These are phyloP conservation scores for Ommatoiulus sabulosus DNA, from an alignment of 2,888 invertebrate species.

Conservation along the genomic window DNA sequence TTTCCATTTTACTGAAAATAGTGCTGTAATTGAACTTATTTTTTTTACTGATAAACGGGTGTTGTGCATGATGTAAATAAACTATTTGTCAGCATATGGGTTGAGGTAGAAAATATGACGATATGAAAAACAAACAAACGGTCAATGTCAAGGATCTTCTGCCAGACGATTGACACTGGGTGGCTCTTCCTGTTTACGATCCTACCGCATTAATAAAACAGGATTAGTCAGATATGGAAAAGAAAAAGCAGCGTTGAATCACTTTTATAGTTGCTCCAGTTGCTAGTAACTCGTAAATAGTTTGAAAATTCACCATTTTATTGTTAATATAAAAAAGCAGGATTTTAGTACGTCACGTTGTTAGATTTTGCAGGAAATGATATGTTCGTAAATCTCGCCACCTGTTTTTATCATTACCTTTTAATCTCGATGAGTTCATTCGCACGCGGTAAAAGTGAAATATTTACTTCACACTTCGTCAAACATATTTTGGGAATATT, in stretches of 20 bases:
- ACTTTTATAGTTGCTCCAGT: background rate
- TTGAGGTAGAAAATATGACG: background rate
- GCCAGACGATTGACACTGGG: background rate
- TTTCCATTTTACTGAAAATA: background rate
- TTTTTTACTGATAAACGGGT: background rate
- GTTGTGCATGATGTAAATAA: background rate
- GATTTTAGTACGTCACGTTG: background rate
- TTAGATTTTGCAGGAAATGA: conserved; percentile 3
- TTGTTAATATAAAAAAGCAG: background rate
- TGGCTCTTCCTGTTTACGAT: background rate
- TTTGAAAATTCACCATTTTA: no score
- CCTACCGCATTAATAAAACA: background rate
- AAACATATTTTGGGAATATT: background rate
- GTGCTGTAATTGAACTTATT: background rate
- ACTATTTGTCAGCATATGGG: no score
- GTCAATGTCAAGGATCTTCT: background rate
- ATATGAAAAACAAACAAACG: conserved; percentile 1
- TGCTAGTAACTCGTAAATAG: background rate
- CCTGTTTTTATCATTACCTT: background rate
- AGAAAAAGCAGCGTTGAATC: background rate
- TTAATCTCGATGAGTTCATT: conserved; percentile 30
- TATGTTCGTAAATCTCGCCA: background rate
- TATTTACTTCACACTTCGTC: background rate
- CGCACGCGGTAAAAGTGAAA: background rate
- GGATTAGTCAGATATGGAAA: conserved; percentile 16